Base-by-base conservation (phyloP, 1,140 invertebrate genomes). In the Geopemphigus sp. region DNA sequence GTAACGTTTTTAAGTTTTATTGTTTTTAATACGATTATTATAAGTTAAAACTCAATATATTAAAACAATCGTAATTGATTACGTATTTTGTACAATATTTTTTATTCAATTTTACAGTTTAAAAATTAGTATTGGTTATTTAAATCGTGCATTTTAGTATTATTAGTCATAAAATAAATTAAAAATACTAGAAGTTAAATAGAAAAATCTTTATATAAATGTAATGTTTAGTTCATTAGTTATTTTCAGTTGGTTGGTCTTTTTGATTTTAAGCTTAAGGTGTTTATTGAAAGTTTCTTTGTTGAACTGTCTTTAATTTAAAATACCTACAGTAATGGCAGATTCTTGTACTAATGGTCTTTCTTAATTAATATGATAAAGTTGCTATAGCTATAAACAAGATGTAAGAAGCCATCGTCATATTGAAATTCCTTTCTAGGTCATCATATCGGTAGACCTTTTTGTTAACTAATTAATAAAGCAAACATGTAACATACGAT, bases 391-490 rank as follows among this genome's bases (percentile, higher is more conserved):
- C 5, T 54, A 72, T 54, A 19, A 72, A 72, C 68, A 54, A 29
- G 50, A 39, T 39, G 32, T 72, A 39, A 39, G 54, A 76, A 32
- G 29, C 56, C 0, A 76, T 59, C 29, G n/a, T 39, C 54, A 14
- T 70, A 11, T 57, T 3, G 72, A 24, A 74, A 61, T 78, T 78
- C 22, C n/a, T 19, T 78, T 63, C 22, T 45, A 54, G 56, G 56
- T 78, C 57, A 78, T 17, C 56, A 47, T 78, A 78, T 78, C n/a
- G 32, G 22, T 63, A 61, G 32, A 63, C 32, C 57, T 12, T 61
- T 78, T 61, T 61, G 56, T 26, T 45, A 78, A 61, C 56, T 78
- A 59, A 78, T 78, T 78, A 78, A 78, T 63, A 63, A 78, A 78
- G 39, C 57, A 78, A 76, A 61, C 74, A 63, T 63, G 56, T 61